Evolutionary conservation across 2,797 vertebrate genomes (phyloP).

Genomic region (Diceros bicornis): DNA sequence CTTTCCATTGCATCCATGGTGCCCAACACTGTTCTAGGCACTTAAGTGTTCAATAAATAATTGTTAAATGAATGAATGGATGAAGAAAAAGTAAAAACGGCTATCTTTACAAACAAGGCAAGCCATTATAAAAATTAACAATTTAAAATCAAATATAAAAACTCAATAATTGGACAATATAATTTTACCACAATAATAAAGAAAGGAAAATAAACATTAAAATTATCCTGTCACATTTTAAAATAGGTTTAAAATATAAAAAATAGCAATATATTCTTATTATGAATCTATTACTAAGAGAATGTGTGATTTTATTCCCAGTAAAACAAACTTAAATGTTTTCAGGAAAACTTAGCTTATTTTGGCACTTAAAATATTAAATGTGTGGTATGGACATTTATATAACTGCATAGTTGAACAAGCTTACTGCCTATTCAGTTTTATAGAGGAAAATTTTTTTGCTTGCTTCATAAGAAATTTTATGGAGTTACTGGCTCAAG

Average conservation of each 20-base stretch:
- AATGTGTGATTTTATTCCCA: conserved; percentile 10
- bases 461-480: conserved; percentile 40
- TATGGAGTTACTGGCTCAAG: conserved; percentile 30
- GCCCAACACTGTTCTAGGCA: background rate
- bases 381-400: background rate
- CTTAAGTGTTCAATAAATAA: background rate
- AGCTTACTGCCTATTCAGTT: conserved; percentile 32
- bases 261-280: background rate
- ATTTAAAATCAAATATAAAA: background rate
- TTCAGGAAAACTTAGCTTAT: conserved; percentile 24
- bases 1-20: background rate
- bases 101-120: background rate
- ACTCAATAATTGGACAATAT: background rate
- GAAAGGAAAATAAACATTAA: background rate
- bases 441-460: background rate
- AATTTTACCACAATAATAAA: background rate
- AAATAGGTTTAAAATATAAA: background rate
- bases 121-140: background rate
- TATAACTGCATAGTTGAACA: background rate
- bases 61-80: conserved; percentile 21
- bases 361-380: conserved; percentile 42
- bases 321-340: conserved; percentile 53
- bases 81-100: background rate
- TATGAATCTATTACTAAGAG: conserved; percentile 27
- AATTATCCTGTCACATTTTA: background rate